Percentiles rank a stretch among this genome's conserved stretches.
Conservation (phyloP, 1,140 invertebrate species). For the Magallana angulata region DNA sequence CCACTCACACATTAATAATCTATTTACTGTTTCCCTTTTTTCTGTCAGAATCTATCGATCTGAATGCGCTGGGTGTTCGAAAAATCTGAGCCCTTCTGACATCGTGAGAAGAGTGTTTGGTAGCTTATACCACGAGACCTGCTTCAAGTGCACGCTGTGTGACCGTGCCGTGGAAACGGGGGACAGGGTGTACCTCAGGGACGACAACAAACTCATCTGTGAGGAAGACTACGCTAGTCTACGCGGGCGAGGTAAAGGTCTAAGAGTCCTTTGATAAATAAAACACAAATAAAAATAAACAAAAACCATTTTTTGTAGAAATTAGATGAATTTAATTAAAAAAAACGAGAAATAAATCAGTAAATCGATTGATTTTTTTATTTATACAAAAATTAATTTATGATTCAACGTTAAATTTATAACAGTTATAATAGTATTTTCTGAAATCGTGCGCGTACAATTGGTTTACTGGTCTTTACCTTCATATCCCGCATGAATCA, state of each 20-base stretch:
- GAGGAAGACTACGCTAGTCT: conserved; percentile 70
- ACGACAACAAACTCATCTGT: conserved; percentile 74
- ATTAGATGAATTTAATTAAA: no score
- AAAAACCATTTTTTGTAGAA: neutral
- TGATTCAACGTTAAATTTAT: no score
- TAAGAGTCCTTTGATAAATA: neutral
- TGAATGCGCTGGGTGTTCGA: conserved; percentile 70
- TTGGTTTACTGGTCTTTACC: no score
- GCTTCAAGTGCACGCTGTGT: conserved; percentile 74
- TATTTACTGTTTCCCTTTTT: no score
- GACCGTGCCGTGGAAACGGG: conserved; percentile 70
- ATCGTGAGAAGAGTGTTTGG: conserved; percentile 72
- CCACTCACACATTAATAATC: no score
- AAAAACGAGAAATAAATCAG: no score
- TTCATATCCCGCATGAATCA: no score
- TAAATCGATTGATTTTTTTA: no score
- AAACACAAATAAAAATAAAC: neutral
- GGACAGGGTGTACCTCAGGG: conserved; percentile 76
- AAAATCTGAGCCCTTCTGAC: conserved; percentile 69
- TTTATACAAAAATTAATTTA: no score
- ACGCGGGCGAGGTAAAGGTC: neutral
- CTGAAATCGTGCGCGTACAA: no score
- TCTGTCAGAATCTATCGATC: conserved; percentile 70
- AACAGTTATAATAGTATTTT: no score
- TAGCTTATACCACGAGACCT: conserved; percentile 75